phyloP scores from a whole-genome alignment of 2,888 invertebrate genomes.

The Drosophila koepferae region DNA sequence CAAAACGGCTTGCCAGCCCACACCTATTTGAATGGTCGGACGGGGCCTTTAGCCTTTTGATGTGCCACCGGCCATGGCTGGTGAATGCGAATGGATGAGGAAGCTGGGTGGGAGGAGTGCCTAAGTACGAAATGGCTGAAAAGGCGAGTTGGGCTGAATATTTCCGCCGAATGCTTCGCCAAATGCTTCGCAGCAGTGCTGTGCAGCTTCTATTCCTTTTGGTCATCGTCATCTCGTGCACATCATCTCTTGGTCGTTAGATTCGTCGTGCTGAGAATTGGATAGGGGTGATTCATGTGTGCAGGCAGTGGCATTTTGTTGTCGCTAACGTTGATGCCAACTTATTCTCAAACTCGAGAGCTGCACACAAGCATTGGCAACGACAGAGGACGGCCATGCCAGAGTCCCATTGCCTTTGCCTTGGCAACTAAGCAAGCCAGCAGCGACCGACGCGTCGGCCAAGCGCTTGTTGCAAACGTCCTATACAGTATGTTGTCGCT shows the following conservation, averaged over 20 bases:
- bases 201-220: slow-evolving; percentile 74
- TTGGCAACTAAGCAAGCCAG: slow-evolving; percentile 40
- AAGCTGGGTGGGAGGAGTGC: slow-evolving; percentile 13
- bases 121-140: slow-evolving; percentile 55
- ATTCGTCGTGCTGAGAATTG: slow-evolving; percentile 53
- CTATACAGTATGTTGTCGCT: slow-evolving; percentile 49
- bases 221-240: slow-evolving; percentile 70
- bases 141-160: slow-evolving; percentile 74
- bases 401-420: slow-evolving; percentile 45
- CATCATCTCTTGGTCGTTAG: slow-evolving; percentile 75
- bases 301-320: slow-evolving; percentile 65
- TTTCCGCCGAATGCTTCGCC: slow-evolving; percentile 79
- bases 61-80: slow-evolving; percentile 52
- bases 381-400: slow-evolving; percentile 37
- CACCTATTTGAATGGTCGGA: slow-evolving; percentile 58
- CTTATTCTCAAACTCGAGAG: slow-evolving; percentile 69
- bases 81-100: slow-evolving; percentile 35
- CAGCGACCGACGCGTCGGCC: slow-evolving; percentile 20
- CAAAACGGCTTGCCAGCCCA: slow-evolving; percentile 61
- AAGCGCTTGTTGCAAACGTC: slow-evolving; percentile 45
- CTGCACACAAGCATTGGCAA: slow-evolving; percentile 47
- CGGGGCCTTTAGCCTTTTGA: slow-evolving; percentile 65
- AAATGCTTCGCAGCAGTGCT: slow-evolving; percentile 64
- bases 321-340: slow-evolving; percentile 71
- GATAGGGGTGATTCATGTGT: slow-evolving; percentile 55